Percentiles rank a stretch among this genome's conserved stretches.
Conservation (phyloP, 2,888 invertebrate species). For the Macrophya alboannulata region DNA sequence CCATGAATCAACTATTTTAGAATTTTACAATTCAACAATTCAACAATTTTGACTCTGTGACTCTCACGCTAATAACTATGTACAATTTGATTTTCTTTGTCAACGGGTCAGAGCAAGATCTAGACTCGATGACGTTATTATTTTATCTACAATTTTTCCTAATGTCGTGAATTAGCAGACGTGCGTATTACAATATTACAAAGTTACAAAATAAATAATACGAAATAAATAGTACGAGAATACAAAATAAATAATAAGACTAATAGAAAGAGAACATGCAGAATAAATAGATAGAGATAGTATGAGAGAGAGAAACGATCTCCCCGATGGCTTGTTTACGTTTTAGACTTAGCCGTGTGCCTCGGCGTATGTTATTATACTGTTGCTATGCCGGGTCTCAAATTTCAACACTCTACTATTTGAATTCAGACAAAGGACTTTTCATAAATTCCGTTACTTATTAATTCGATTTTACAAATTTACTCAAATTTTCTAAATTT, state of each 20-base stretch:
- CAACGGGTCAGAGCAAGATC: background rate
- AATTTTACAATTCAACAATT: background rate
- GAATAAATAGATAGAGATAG: background rate
- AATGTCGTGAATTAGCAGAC: background rate
- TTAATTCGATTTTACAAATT: too few species aligned
- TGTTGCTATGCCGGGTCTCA: too few species aligned
- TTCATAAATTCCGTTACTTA: too few species aligned
- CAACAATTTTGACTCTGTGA: background rate
- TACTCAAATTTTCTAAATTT: too few species aligned
- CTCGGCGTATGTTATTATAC: too few species aligned
- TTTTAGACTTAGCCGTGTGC: too few species aligned
- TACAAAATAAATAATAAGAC: background rate
- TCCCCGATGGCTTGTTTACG: conserved; percentile 21
- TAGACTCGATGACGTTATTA: background rate
- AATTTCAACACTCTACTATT: too few species aligned
- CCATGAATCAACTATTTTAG: background rate
- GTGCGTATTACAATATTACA: background rate
- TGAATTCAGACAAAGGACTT: too few species aligned
- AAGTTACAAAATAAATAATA: background rate
- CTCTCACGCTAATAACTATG: background rate
- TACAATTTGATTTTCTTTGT: background rate
- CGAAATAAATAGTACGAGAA: too few species aligned
- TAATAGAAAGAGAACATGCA: background rate
- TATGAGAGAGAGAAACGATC: conserved; percentile 20
- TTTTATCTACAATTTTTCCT: background rate